Percentiles rank a stretch among this genome's conserved stretches.
phyloP scores from a whole-genome alignment of 2,113 vertebrate genomes.

The Ciconia maguari region DNA sequence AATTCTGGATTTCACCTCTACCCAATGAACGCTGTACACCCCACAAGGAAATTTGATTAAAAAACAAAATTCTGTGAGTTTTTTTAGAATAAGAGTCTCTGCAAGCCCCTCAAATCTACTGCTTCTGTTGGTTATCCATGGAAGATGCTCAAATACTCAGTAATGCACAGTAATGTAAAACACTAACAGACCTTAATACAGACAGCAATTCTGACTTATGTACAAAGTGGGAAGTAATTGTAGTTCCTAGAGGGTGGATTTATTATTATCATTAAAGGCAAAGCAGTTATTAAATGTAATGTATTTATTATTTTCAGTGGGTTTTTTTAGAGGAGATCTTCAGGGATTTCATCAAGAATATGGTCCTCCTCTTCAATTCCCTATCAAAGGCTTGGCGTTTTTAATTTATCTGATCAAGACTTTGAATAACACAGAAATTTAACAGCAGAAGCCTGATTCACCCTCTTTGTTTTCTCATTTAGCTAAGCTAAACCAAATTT shows the following conservation, averaged over 20 bases:
- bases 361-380: background rate
- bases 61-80: background rate
- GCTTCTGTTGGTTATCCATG: background rate
- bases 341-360: background rate
- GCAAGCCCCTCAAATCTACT: background rate
- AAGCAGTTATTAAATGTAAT: background rate
- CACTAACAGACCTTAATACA: background rate
- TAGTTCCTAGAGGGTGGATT: background rate
- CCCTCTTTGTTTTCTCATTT: background rate
- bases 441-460: background rate
- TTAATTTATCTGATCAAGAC: background rate
- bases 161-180: background rate
- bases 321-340: background rate
- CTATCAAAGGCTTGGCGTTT: background rate
- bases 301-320: background rate
- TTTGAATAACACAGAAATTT: background rate
- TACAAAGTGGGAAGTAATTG: background rate
- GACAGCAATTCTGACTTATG: background rate
- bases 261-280: background rate
- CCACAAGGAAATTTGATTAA: background rate
- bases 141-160: background rate
- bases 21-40: accelerated
- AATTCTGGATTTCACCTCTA: background rate
- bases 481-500: background rate
- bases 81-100: background rate